phyloP scores from a whole-genome alignment of 37 sponge, comb jelly and placozoan genomes.

The Cliona cf. orientalis region DNA sequence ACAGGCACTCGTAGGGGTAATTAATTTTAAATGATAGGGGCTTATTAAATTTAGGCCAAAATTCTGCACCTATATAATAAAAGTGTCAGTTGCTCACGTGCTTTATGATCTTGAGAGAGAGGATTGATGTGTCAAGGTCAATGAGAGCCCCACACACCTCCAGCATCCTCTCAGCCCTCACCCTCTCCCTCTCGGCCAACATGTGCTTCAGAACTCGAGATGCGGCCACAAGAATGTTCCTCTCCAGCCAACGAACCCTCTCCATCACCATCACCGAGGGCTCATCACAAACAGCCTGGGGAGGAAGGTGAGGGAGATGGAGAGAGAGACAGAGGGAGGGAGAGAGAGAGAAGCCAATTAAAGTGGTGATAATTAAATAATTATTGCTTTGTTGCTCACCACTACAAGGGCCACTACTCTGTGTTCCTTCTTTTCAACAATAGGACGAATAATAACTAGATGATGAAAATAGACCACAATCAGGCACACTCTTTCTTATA shows the following conservation, averaged over 20 bases:
- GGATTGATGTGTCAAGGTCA: conserved; percentile 55
- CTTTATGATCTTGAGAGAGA: conserved; percentile 57
- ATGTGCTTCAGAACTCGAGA: conserved; percentile 37
- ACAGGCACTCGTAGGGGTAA: no score
- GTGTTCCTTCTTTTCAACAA: conserved; percentile 39
- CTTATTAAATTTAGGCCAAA: no score
- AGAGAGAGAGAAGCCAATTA: not conserved
- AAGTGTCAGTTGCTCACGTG: conserved; percentile 38
- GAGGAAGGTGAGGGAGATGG: not conserved
- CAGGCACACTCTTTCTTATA: not conserved
- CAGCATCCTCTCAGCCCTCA: conserved; percentile 54
- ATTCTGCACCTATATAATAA: not conserved
- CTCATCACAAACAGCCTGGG: conserved; percentile 58
- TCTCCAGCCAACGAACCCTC: conserved; percentile 50
- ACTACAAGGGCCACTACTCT: conserved; percentile 46
- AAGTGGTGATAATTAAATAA: no score
- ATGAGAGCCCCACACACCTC: conserved; percentile 61
- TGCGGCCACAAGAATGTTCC: conserved; percentile 54
- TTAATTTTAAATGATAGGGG: no score
- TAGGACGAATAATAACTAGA: conserved; percentile 38
- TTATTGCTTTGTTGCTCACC: conserved; percentile 10
- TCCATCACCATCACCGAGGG: conserved; percentile 22
- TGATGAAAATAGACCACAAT: no score
- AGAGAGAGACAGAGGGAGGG: not conserved
- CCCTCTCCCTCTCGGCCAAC: conserved; percentile 27